Percentiles rank a stretch among this genome's conserved stretches.
Evolutionary conservation across 2,888 invertebrate genomes (phyloP).

Genomic region (Rhopalosiphum nymphaeae): DNA sequence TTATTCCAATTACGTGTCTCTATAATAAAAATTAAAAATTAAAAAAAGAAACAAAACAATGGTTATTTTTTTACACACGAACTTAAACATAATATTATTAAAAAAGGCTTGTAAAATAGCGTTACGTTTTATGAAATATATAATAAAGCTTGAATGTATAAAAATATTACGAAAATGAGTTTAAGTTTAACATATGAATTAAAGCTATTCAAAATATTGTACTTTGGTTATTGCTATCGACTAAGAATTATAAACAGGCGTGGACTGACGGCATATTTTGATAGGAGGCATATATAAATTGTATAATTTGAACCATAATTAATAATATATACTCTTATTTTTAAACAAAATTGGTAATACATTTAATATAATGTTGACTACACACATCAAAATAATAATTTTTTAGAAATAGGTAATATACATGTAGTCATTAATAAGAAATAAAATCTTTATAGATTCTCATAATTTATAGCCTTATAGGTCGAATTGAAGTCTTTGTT

Average conservation of each 20-base stretch:
- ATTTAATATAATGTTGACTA: too few species aligned
- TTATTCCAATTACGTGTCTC: conserved; percentile 87
- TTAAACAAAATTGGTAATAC: too few species aligned
- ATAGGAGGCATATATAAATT: too few species aligned
- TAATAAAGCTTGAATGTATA: background rate
- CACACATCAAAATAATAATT: too few species aligned
- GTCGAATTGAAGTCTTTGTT: too few species aligned
- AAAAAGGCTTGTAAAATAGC: background rate
- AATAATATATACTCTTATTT: too few species aligned
- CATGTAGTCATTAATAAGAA: too few species aligned
- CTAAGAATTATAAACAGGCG: background rate
- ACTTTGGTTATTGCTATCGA: background rate
- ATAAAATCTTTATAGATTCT: too few species aligned
- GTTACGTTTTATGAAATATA: background rate
- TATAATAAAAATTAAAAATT: conserved; percentile 70
- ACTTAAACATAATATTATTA: background rate
- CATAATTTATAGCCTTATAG: too few species aligned
- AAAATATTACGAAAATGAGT: background rate
- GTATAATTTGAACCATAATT: too few species aligned
- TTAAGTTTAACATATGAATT: background rate
- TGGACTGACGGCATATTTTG: too few species aligned
- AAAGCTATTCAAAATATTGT: background rate
- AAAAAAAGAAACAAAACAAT: conserved; percentile 11
- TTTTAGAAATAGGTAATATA: too few species aligned
- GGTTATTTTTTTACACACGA: background rate